phyloP scores from a whole-genome alignment of 2,888 invertebrate species.

The Leucophenga maculata region DNA sequence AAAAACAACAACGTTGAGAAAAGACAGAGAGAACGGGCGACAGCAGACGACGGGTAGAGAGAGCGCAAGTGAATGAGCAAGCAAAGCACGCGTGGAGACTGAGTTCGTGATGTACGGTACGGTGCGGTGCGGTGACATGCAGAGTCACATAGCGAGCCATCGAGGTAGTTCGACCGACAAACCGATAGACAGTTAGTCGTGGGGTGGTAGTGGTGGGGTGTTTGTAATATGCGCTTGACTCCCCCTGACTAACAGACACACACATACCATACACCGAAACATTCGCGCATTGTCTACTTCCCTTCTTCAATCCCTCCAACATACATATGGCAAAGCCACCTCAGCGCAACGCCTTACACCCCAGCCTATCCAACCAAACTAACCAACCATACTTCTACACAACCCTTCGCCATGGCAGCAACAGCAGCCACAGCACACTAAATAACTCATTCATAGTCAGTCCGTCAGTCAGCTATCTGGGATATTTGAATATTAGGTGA shows the following conservation, averaged over 20 bases:
- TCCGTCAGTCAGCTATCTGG: slow-evolving; percentile 9
- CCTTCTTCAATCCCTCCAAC: background rate
- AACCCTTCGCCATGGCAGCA: background rate
- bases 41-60: slow-evolving; percentile 9
- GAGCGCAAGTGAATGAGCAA: slow-evolving; percentile 36
- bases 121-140: background rate
- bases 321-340: background rate
- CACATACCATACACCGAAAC: background rate
- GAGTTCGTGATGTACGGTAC: background rate
- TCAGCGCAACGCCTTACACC: background rate
- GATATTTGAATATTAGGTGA: slow-evolving; percentile 24
- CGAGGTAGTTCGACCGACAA: background rate
- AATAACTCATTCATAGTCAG: slow-evolving; percentile 27
- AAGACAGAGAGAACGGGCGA: slow-evolving; percentile 1
- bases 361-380: background rate
- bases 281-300: background rate
- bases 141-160: background rate
- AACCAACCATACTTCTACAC: background rate
- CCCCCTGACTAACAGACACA: background rate
- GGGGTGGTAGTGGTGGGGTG: background rate
- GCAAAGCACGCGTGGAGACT: slow-evolving; percentile 13
- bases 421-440: background rate
- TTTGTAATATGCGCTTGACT: slow-evolving; percentile 3
- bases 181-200: background rate
- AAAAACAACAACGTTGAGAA: slow-evolving; percentile 32